These are phyloP conservation scores for Botia almorhae DNA, from an alignment of 2,797 vertebrate genomes.

Conservation along the genomic window DNA sequence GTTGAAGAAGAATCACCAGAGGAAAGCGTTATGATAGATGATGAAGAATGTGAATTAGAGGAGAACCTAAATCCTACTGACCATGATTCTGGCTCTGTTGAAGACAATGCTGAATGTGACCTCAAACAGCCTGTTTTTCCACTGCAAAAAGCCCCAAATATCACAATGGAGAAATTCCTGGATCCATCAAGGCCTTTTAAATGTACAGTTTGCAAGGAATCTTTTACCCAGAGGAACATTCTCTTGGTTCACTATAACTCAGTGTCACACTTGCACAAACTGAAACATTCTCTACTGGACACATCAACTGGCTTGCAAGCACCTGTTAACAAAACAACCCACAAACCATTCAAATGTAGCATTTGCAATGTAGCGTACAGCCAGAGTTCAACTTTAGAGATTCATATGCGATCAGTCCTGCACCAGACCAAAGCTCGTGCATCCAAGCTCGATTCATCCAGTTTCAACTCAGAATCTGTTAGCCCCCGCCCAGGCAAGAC, in stretches of 20 bases:
- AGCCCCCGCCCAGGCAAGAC: conserved; percentile 60
- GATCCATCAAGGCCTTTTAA: conserved; percentile 98
- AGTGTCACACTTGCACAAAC: conserved; percentile 95
- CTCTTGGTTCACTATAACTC: conserved; percentile 98
- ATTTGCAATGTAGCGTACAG: conserved; percentile 97
- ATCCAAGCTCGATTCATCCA: conserved; percentile 86
- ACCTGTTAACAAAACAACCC: conserved; percentile 89
- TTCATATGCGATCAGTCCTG: conserved; percentile 97
- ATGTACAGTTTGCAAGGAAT: conserved; percentile 98
- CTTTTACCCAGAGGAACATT: conserved; percentile 99
- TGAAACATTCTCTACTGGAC: conserved; percentile 94
- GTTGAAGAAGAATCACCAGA: conserved; percentile 67
- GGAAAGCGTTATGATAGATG: conserved; percentile 83
- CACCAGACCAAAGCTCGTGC: conserved; percentile 98
- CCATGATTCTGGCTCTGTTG: conserved; percentile 79
- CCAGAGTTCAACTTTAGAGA: conserved; percentile 98
- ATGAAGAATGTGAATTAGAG: conserved; percentile 84
- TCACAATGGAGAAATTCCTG: conserved; percentile 96
- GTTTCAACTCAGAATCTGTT: conserved; percentile 63
- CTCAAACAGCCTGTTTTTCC: conserved; percentile 82
- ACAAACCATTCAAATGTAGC: conserved; percentile 95
- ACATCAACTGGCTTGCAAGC: conserved; percentile 86
- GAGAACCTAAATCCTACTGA: conserved; percentile 87
- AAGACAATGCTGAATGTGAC: conserved; percentile 87
- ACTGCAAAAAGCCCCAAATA: conserved; percentile 90